Base-by-base conservation (phyloP, 2,113 vertebrate species). In the Chlorodrepanis virens region DNA sequence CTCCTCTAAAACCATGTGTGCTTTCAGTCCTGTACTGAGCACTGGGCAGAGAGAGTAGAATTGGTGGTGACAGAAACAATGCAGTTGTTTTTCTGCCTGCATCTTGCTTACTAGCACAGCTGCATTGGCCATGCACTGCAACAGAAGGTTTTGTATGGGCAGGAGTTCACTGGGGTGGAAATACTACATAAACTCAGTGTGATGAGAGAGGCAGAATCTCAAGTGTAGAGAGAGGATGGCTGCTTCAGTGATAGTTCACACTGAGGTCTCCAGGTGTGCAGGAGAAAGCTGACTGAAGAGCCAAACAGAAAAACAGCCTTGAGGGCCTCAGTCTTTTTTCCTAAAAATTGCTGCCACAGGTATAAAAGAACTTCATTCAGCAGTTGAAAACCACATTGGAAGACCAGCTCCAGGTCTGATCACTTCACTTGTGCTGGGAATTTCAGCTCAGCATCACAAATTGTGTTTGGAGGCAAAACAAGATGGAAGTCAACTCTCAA, bases 321-420 rank as follows among this genome's bases (percentile, higher is more conserved):
- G 56, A 75, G 10, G 1, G n/a, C 6, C 22, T 25, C 22, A 47
- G 10, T 13, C 5, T 65, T 68, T 85, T 56, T 23, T 7, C 10
- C 24, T 3, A 13, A 74, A 78, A 75, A 8, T 52, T 86, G n/a
- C 37, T 81, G 31, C 24, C 47, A 50, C 0, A 0, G 8, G 1
- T 19, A 6, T 25, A 25, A 52, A 18, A 78, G 20, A 31, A 56
- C 8, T 45, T 68, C 28, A 40, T 28, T 23, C 3, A 23, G 37
- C 12, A 52, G 6, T 1, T 78, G 42, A 20, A 15, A 11, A 28
- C 17, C 29, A 53, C 29, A 39, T 23, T 69, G 54, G 54, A 81
- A 83, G 35, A 60, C 8, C 13, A 28, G 12, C 29, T 61, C 28
- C 31, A 31, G 44, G 56, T 74, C 50, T 87, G 65, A 50, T 14